Evolutionary conservation across 2,113 vertebrate species (phyloP).

Genomic region (Lampris incognitus): DNA sequence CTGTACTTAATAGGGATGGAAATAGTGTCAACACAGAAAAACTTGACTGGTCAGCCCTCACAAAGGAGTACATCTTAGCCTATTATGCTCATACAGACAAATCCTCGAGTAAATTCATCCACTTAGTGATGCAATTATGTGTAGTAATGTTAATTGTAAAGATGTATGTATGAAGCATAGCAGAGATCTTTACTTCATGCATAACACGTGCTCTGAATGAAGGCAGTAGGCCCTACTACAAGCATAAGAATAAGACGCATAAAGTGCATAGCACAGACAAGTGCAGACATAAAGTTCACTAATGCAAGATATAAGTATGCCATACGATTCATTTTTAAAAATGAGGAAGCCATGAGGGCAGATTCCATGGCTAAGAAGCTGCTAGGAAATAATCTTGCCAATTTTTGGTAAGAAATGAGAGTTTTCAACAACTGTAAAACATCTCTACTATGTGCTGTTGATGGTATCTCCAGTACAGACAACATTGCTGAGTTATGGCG

Average conservation of each 20-base stretch:
- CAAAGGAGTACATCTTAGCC: background rate
- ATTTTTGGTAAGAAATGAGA: no score
- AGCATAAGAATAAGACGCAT: slow-evolving; percentile 15
- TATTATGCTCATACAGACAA: slow-evolving; percentile 3
- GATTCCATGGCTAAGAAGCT: no score
- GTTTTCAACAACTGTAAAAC: no score
- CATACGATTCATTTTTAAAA: background rate
- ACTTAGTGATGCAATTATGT: background rate
- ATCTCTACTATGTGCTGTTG: no score
- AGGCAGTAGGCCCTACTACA: slow-evolving; percentile 11
- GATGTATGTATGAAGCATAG: background rate
- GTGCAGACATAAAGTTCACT: no score
- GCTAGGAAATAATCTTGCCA: no score
- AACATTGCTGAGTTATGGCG: no score
- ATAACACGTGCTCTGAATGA: slow-evolving; percentile 12
- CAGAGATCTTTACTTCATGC: slow-evolving; percentile 1
- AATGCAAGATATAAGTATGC: background rate
- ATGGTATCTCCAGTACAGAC: no score
- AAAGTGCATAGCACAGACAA: background rate
- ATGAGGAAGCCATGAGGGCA: background rate
- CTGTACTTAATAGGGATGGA: slow-evolving; percentile 5
- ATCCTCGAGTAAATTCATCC: background rate
- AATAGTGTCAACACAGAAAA: slow-evolving; percentile 12
- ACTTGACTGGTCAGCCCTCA: background rate
- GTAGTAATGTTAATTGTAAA: background rate